These are phyloP conservation scores for Podabrus alpinus DNA, from an alignment of 2,888 invertebrate species.

Conservation along the genomic window DNA sequence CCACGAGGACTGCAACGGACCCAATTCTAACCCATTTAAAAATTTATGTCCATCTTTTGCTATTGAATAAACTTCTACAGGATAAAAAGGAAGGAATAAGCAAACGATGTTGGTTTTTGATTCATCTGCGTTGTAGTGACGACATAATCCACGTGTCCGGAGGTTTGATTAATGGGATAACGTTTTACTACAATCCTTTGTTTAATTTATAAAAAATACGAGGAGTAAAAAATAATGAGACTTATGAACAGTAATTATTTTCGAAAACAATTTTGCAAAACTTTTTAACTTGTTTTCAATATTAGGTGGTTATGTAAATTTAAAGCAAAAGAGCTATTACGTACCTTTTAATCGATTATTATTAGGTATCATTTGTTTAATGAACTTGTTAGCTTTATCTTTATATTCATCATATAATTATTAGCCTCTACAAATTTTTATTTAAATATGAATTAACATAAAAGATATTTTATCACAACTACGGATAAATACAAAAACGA, in stretches of 20 bases:
- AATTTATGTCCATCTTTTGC: constrained; percentile 8
- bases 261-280: neutral
- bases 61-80: neutral
- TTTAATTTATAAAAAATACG: constrained; percentile 13
- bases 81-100: neutral
- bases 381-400: neutral
- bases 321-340: neutral
- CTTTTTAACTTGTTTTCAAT: neutral
- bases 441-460: neutral
- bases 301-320: neutral
- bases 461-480: neutral
- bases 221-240: constrained; percentile 7
- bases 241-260: neutral
- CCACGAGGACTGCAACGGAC: constrained; percentile 33
- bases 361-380: neutral
- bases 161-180: constrained; percentile 33
- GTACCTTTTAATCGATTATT: neutral
- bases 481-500: neutral
- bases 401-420: neutral
- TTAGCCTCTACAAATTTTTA: neutral
- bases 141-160: constrained; percentile 36
- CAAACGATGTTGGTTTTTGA: constrained; percentile 1
- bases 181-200: constrained; percentile 29
- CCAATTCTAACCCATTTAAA: constrained; percentile 18
- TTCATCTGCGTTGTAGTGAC: constrained; percentile 16